phyloP scores from a whole-genome alignment of 2,113 vertebrate species.

The Tichodroma muraria region DNA sequence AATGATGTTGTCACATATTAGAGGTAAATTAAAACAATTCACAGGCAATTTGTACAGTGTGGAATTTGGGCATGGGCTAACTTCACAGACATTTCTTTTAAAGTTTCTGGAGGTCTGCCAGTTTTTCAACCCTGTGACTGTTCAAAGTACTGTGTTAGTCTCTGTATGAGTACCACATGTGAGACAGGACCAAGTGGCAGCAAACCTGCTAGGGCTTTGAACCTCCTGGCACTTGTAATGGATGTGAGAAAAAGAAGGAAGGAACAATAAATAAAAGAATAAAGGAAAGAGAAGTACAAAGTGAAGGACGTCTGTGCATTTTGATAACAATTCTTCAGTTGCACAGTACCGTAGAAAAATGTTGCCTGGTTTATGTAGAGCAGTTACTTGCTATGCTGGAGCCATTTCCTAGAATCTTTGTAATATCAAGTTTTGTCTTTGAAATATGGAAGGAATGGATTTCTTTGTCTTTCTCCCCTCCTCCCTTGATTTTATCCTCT shows the following conservation, averaged over 20 bases:
- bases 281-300: neutral
- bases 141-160: neutral
- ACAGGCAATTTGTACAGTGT: neutral
- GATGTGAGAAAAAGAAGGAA: neutral
- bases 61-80: neutral
- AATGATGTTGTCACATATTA: neutral
- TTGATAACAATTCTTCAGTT: neutral
- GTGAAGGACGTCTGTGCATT: neutral
- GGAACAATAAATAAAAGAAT: neutral
- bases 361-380: neutral
- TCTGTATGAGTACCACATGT: neutral
- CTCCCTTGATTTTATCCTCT: neutral
- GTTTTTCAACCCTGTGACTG: neutral
- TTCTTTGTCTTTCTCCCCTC: neutral
- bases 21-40: neutral
- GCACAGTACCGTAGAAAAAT: neutral
- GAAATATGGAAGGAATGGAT: neutral
- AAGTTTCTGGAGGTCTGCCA: neutral
- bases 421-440: neutral
- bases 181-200: neutral
- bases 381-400: neutral
- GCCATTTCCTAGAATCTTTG: neutral
- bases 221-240: neutral
- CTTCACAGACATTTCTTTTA: neutral
- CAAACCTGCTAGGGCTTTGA: neutral